Percentiles rank a stretch among this genome's conserved stretches.
phyloP scores from a whole-genome alignment of 2,888 invertebrate species.

The Diloba caeruleocephala region DNA sequence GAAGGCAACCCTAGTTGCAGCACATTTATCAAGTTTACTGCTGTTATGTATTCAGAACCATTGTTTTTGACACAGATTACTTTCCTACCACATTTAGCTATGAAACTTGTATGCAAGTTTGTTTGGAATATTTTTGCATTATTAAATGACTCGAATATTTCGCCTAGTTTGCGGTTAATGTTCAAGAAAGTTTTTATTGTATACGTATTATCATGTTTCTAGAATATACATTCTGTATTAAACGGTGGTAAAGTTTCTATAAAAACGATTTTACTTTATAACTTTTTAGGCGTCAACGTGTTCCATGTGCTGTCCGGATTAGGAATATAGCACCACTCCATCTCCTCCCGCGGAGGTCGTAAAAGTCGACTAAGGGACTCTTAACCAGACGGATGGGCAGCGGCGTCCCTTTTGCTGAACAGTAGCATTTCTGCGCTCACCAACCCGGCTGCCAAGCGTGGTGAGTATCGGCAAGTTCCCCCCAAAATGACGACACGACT shows the following conservation, averaged over 20 bases:
- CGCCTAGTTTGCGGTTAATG: conserved; percentile 35
- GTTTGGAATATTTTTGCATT: conserved; percentile 64
- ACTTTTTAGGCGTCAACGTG: no score
- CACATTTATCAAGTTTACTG: conserved; percentile 81
- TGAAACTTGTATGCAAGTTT: conserved; percentile 63
- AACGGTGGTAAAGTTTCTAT: no score
- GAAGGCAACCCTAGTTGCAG: conserved; percentile 37
- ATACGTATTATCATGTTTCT: conserved; percentile 7
- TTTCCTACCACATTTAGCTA: conserved; percentile 72
- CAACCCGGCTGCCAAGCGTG: no score
- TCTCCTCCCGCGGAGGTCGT: no score
- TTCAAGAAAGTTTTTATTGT: conserved; percentile 18
- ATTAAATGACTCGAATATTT: conserved; percentile 58
- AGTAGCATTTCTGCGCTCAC: no score
- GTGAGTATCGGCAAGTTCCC: no score
- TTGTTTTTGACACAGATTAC: conserved; percentile 81
- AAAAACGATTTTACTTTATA: background rate
- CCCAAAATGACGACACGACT: no score
- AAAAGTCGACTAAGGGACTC: no score
- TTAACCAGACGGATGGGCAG: no score
- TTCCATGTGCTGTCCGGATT: no score
- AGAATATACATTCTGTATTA: background rate
- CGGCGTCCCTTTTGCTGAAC: no score
- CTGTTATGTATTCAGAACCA: conserved; percentile 78
- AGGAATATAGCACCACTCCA: no score